Evolutionary conservation across 2,797 vertebrate genomes (phyloP).

Genomic region (Thripadectes ignobilis): DNA sequence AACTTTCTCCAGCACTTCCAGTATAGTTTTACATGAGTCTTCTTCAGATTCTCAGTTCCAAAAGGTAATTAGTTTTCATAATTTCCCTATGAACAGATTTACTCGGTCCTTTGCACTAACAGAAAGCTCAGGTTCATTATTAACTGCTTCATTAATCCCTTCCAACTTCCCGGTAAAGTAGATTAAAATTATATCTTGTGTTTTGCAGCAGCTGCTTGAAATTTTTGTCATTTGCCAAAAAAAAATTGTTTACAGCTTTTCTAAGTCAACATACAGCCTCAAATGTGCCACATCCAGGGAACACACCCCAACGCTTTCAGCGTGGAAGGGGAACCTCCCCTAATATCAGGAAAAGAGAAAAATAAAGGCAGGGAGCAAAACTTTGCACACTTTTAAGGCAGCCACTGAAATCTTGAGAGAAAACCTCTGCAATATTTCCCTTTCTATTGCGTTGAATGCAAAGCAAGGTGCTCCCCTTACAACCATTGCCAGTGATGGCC

Average conservation of each 20-base stretch:
- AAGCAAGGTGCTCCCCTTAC: neutral
- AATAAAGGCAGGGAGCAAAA: neutral
- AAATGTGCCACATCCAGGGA: neutral
- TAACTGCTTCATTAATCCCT: constrained; percentile 17
- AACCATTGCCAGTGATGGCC: neutral
- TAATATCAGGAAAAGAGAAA: neutral
- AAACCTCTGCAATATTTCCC: neutral
- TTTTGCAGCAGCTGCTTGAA: constrained; percentile 29
- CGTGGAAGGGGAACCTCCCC: neutral
- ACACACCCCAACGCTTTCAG: neutral
- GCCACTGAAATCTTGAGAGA: neutral
- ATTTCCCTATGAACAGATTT: neutral
- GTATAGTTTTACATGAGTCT: neutral
- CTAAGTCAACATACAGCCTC: neutral
- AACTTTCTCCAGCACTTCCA: neutral
- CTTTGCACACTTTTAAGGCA: neutral
- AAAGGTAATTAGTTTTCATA: neutral
- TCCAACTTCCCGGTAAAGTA: constrained; percentile 10
- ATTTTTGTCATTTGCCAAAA: neutral
- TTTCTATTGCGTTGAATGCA: neutral
- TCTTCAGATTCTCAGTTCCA: neutral
- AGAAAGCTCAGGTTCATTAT: constrained; percentile 7
- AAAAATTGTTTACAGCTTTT: neutral
- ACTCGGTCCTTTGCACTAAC: constrained; percentile 25
- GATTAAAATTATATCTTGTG: constrained; percentile 7